Conservation (phyloP, 2,888 invertebrate genomes). For the Lacanobia wlatinum region DNA sequence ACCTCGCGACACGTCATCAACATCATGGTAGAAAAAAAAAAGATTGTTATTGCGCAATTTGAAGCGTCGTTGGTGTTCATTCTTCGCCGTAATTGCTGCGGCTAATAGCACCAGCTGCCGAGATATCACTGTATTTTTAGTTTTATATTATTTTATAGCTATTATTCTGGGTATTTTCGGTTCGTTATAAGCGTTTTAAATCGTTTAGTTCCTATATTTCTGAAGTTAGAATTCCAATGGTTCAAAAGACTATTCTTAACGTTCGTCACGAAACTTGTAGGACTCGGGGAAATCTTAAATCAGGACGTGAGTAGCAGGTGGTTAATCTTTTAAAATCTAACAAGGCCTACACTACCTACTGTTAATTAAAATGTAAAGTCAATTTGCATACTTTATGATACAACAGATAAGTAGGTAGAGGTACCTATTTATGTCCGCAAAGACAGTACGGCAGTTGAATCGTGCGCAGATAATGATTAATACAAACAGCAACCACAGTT, state of each 20-base stretch:
- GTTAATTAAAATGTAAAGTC: slow-evolving; percentile 25
- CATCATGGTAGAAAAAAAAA: slow-evolving; percentile 54
- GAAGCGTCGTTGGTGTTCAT: slow-evolving; percentile 67
- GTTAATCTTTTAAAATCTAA: slow-evolving; percentile 25
- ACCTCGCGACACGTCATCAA: slow-evolving; percentile 66
- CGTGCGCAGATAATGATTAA: slow-evolving; percentile 52
- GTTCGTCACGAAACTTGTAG: background rate
- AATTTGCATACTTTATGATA: slow-evolving; percentile 20
- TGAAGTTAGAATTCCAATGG: slow-evolving; percentile 13
- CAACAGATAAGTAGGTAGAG: slow-evolving; percentile 6
- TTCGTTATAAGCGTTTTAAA: slow-evolving; percentile 55
- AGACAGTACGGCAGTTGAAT: slow-evolving; percentile 48
- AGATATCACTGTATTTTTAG: slow-evolving; percentile 65
- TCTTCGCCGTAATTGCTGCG: slow-evolving; percentile 65
- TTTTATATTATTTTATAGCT: slow-evolving; percentile 63
- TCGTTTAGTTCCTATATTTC: slow-evolving; percentile 29
- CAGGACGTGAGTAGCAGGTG: background rate
- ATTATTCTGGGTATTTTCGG: slow-evolving; percentile 58
- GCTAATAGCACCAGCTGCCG: slow-evolving; percentile 66
- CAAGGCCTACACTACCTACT: background rate
- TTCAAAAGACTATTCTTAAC: slow-evolving; percentile 1
- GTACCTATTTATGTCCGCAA: slow-evolving; percentile 11
- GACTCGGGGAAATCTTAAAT: slow-evolving; percentile 17
- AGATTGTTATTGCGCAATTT: slow-evolving; percentile 68
- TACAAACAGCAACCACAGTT: slow-evolving; percentile 44